Base-by-base conservation (phyloP, 2,888 invertebrate species). In the Chromoteleia sp. region DNA sequence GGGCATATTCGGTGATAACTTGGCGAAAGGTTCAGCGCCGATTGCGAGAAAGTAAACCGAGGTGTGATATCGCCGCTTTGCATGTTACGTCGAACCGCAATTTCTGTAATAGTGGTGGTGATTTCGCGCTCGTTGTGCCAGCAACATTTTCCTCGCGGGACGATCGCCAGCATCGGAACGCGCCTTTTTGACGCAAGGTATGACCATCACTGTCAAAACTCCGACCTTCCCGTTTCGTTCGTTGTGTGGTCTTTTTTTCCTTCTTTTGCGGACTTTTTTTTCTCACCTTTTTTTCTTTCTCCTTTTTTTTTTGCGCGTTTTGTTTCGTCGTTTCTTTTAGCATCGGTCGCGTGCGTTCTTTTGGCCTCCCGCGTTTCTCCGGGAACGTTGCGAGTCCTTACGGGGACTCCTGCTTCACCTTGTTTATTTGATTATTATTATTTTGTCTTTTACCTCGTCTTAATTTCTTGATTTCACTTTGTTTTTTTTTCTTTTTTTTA, bases 21-120 rank as follows among this genome's bases (percentile, higher is more conserved):
- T 54, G 68, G 36, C 59, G 65, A 73, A 19, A 71, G 70, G 45
- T 41, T 50, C 65, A 25, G 41, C 52, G 54, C 8, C 15, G 25
- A 58, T 25, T 50, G 73, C 58, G 63, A 78, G 63, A 68, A 45
- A 75, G 65, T 58, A 43, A 75, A 68, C 56, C 58, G 50, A 59
- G 71, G 73, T 80, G 81, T 81, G 81, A 25, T 81, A 68, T 71
- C 73, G 73, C 68, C 48, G 50, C 71, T 61, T 81, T 81, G 81
- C 81, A 81, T 81, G 81, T 81, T 81, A 81, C 81, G 81, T 71
- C 81, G 81, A 65, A 73, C 76, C 76, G 76, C 71, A 75, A 54
- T 25, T n/a, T 36, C 67, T 54, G 15, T 33, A 73, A 36, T 45
- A 77, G 81, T 82, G 81, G 48, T 82, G 73, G 81, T 82, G 81